A percentile compares a stretch with the other conserved stretches of the same genome.
Evolutionary conservation across 1,140 invertebrate species (phyloP).

Genomic region (Rhagoletis pomonella): DNA sequence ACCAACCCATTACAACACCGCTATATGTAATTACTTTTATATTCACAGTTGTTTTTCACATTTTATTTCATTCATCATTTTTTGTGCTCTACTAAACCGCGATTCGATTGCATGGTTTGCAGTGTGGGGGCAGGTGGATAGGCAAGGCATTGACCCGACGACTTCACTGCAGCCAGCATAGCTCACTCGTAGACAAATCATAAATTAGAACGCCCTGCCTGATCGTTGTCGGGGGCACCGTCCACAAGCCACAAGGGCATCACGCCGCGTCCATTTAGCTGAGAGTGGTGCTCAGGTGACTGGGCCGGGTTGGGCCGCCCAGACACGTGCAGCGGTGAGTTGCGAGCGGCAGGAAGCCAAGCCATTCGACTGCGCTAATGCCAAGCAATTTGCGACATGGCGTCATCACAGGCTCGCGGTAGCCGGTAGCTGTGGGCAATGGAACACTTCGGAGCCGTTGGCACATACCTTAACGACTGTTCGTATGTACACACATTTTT

Average conservation of each 20-base stretch:
- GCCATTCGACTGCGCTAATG: background rate
- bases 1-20: background rate
- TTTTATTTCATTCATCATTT: conserved; percentile 44
- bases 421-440: conserved; percentile 4
- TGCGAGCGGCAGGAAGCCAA: background rate
- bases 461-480: background rate
- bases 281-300: background rate
- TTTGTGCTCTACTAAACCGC: background rate
- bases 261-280: background rate
- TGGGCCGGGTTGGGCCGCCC: background rate
- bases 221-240: background rate
- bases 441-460: background rate
- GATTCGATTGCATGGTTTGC: background rate
- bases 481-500: background rate
- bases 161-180: background rate
- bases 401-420: background rate
- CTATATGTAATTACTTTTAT: conserved; percentile 5
- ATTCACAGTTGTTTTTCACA: background rate
- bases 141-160: conserved; percentile 12
- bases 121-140: background rate
- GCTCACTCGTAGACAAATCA: background rate
- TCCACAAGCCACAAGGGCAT: background rate
- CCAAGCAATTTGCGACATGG: background rate
- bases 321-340: conserved; percentile 5
- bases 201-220: background rate